These are phyloP conservation scores for Sialis fuliginosa DNA, from an alignment of 2,888 invertebrate genomes.

Conservation along the genomic window DNA sequence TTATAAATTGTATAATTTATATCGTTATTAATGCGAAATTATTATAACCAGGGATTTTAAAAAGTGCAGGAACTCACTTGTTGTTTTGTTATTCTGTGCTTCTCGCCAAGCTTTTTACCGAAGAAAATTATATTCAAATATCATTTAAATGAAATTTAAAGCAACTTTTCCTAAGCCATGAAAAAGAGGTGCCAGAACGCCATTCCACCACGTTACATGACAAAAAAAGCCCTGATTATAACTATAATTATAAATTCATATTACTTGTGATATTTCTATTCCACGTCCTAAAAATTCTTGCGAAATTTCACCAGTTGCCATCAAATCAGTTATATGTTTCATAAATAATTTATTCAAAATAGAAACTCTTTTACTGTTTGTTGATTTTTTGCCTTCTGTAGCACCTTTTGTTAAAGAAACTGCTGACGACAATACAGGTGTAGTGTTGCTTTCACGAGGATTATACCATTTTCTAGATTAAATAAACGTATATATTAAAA, in stretches of 20 bases:
- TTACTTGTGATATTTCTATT: constrained; percentile 54
- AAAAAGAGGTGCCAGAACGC: no score
- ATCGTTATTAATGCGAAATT: no score
- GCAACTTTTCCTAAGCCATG: no score
- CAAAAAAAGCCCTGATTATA: no score
- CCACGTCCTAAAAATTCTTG: constrained; percentile 42
- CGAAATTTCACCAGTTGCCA: constrained; percentile 52
- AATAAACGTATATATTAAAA: neutral
- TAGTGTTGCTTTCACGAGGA: constrained; percentile 13
- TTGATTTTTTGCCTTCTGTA: constrained; percentile 31
- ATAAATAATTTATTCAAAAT: constrained; percentile 69
- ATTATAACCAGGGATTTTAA: no score
- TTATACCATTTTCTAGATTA: constrained; percentile 9
- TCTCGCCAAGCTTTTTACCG: no score
- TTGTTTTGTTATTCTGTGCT: no score
- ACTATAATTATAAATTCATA: constrained; percentile 3
- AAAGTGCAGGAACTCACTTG: no score
- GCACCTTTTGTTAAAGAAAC: constrained; percentile 21
- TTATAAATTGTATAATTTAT: neutral
- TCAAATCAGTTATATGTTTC: constrained; percentile 58
- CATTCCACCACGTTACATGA: no score
- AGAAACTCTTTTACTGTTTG: constrained; percentile 36
- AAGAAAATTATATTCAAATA: no score
- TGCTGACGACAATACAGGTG: constrained; percentile 15
- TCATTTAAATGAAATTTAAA: no score